These are phyloP conservation scores for Tinea trinotella DNA, from an alignment of 2,888 invertebrate genomes.

Conservation along the genomic window DNA sequence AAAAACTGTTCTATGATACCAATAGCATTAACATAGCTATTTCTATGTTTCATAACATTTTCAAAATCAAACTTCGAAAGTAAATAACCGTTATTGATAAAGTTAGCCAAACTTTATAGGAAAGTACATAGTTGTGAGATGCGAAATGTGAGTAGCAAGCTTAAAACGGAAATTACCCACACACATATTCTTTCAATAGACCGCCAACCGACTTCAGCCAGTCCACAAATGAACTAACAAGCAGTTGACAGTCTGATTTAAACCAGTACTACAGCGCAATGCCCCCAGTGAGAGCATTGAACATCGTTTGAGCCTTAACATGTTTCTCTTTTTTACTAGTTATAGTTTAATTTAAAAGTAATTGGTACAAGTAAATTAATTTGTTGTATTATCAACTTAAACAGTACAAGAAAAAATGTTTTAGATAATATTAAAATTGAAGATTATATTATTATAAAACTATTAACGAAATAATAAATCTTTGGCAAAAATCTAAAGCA, in stretches of 20 bases:
- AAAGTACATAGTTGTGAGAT: no score
- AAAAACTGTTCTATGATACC: no score
- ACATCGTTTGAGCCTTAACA: slow-evolving; percentile 7
- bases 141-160: neutral
- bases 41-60: no score
- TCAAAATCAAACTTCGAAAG: no score
- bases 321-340: neutral
- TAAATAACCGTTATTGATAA: no score
- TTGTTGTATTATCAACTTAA: neutral
- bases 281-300: slow-evolving; percentile 26
- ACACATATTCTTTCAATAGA: slow-evolving; percentile 1
- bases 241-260: slow-evolving; percentile 57
- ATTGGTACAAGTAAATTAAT: neutral
- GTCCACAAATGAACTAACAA: slow-evolving; percentile 37
- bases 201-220: neutral
- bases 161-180: slow-evolving; percentile 1
- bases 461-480: no score
- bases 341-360: neutral
- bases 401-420: no score
- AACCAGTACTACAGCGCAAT: slow-evolving; percentile 39
- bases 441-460: no score
- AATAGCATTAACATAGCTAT: no score
- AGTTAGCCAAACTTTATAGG: no score
- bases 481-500: no score
- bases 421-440: no score